Percentiles rank a stretch among this genome's conserved stretches.
Conservation (phyloP, 2,888 invertebrate genomes). For the Harmothoe impar region DNA sequence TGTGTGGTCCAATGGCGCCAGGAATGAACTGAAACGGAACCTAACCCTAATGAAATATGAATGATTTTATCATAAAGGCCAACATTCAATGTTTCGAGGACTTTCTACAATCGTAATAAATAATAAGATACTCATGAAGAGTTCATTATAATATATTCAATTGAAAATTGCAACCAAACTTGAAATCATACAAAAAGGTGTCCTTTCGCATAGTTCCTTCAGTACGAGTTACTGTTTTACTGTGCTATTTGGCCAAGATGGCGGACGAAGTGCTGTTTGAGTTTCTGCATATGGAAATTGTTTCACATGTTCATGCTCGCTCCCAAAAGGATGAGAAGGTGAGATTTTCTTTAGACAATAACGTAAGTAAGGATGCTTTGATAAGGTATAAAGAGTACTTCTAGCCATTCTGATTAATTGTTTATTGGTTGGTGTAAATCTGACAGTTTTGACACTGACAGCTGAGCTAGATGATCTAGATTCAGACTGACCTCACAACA, state of each 20-base stretch:
- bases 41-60: neutral
- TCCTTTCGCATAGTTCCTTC: neutral
- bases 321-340: slow-evolving; percentile 60
- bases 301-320: slow-evolving; percentile 81
- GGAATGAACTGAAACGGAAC: neutral
- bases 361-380: no score
- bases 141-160: neutral
- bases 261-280: slow-evolving; percentile 95
- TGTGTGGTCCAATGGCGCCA: no score
- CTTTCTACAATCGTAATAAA: neutral
- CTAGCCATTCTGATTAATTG: no score
- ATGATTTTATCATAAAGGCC: neutral
- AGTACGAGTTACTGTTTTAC: neutral
- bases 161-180: neutral
- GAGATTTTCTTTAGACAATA: no score
- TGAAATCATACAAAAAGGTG: neutral
- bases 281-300: slow-evolving; percentile 94
- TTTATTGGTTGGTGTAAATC: no score
- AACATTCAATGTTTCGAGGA: no score
- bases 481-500: no score
- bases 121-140: neutral
- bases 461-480: no score
- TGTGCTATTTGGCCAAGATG: slow-evolving; percentile 72
- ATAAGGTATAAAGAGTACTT: no score
- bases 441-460: no score